Base-by-base conservation (phyloP, 1,140 invertebrate genomes). In the Bathynomus jamesi region DNA sequence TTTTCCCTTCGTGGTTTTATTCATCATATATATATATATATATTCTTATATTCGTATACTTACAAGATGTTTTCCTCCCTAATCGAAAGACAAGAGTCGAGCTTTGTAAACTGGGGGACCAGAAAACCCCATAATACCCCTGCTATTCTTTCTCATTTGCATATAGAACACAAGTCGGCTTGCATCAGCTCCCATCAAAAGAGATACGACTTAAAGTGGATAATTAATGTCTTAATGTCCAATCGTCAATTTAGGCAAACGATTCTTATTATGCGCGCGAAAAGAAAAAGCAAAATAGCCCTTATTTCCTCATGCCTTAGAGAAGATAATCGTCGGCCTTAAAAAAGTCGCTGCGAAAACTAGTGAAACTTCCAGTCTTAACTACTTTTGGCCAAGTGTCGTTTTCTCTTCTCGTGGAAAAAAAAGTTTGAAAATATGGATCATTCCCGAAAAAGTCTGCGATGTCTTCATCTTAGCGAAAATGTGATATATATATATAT, bases 201-300 rank as follows among this genome's bases (percentile, higher is more conserved):
- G 72, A 65, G 68, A 73, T 69, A 69, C 72, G 69, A 67, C 67
- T 73, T 69, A 73, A 69, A 73, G 69, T 73, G 72, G 72, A 73
- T 70, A 73, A 73, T 73, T 73, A 73, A 73, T 73, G 72, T 73
- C 72, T 73, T 73, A 70, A 73, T 73, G 72, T 70, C 68, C 72
- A 73, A 73, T 73, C 72, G 72, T 73, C 72, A 73, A 73, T 73
- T 73, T 73, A 73, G 67, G 72, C 67, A 73, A 73, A 73, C 72
- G 69, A 67, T 70, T 69, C 65, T 70, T 73, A 73, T 70, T 73
- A 73, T 73, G 72, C 72, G 69, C 27, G 46, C 28, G 28, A 30
- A 21, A 25, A 25, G 24, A 30, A 31, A 60, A 13, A 62, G 24
- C 24, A 73, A 60, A 27, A 65, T 69, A 63, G n/a, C 28, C 63